Evolutionary conservation across 2,797 vertebrate species (phyloP), one percentile per base, ranked within the genome.

Genomic region (Pseudotriccus pelzelni): DNA sequence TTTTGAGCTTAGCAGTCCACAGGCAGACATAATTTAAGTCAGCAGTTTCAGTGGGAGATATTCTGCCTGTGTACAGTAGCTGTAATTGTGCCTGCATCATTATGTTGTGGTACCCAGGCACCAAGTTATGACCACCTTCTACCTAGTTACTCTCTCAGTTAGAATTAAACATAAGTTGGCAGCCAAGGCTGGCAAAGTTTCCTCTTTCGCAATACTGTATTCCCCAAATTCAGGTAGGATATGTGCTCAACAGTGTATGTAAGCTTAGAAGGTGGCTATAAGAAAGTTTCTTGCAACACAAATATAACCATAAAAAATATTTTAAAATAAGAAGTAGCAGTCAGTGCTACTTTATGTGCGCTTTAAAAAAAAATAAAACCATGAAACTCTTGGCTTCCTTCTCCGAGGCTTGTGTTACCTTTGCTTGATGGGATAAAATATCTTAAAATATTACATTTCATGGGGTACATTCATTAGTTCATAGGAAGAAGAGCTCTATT

Each of bases 381-480:
- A 4, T 64, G 72, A 46, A 76, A 77, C 39, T 72, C 2, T 89
- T 3, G 5, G 18, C 46, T 76, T 74, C 21, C 30, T 58, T 63
- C 5, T 5, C 11, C 16, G 41, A 23, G 6, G 46, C 46, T 37
- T n/a, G 2, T 46, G 30, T 44, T 78, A 56, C 11, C 44, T 88
- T 55, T 60, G 44, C 47, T 46, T 47, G 21, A 70, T 18, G 15
- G 8, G 23, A 78, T 84, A 86, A 91, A 93, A 30, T 86, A 83
- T 12, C 47, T 79, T 70, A 67, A 72, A 73, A 74, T 53, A 77
- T 7, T 64, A 36, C 7, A 30, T 68, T 93, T 91, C 13, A 41
- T 14, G 75, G 14, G 22, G 16, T 94, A 95, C 87, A 89, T 85
- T 95, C 84, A 81, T 69, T 68, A 47, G 12, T 20, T 16, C 28